Conservation (phyloP, 2,113 vertebrate species). For the Electrona antarctica region DNA sequence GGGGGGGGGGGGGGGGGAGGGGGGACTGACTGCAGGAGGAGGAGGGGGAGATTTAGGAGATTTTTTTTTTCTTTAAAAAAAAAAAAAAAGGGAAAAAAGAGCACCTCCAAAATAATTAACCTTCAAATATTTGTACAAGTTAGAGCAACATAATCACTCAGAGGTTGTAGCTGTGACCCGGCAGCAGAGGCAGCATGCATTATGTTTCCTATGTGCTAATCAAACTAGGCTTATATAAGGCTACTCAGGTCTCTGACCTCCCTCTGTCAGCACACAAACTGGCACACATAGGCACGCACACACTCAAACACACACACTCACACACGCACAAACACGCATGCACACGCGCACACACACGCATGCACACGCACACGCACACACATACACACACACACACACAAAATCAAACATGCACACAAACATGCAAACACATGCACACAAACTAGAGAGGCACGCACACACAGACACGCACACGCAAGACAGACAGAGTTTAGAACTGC, state of each 20-base stretch:
- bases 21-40: too few species aligned
- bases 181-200: conserved; percentile 22
- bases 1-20: neutral
- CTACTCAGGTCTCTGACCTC: conserved; percentile 4
- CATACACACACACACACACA: conserved; percentile 19
- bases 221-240: conserved; percentile 22
- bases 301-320: neutral
- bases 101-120: conserved; percentile 54
- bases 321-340: neutral
- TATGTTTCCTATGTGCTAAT: conserved; percentile 45
- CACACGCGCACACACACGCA: conserved; percentile 5
- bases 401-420: conserved; percentile 4
- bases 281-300: neutral
- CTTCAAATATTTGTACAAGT: conserved; percentile 62
- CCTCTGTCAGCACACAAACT: neutral
- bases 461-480: neutral
- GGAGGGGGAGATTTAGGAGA: neutral
- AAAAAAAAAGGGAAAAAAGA: conserved; percentile 12
- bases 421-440: conserved; percentile 1
- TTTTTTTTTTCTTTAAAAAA: neutral
- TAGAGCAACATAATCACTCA: conserved; percentile 58
- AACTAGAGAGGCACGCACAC: conserved; percentile 1
- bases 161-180: conserved; percentile 29
- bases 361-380: conserved; percentile 27
- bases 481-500: neutral